A percentile compares a stretch with the other conserved stretches of the same genome.
Conservation (phyloP, 2,113 vertebrate genomes). For the Dendropsophus ebraccatus region DNA sequence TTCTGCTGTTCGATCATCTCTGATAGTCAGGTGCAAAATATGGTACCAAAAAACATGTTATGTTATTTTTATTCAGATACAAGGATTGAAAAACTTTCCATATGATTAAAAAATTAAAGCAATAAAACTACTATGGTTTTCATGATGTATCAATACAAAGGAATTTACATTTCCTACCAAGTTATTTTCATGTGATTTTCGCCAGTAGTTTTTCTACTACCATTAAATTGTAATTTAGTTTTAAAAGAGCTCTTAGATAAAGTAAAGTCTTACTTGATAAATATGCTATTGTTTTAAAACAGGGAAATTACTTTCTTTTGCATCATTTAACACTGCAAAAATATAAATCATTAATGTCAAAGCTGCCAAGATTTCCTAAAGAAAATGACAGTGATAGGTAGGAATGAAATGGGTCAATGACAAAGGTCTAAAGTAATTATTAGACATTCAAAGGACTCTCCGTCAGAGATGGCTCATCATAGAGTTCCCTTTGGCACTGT, state of each 20-base stretch:
- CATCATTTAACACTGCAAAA: slow-evolving; percentile 46
- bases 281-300: slow-evolving; percentile 28
- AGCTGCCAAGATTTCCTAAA: slow-evolving; percentile 32
- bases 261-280: slow-evolving; percentile 5
- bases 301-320: slow-evolving; percentile 32
- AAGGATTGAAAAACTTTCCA: not conserved
- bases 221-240: not conserved
- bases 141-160: not conserved
- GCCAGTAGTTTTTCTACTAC: not conserved
- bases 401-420: slow-evolving; percentile 44
- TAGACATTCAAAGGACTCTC: slow-evolving; percentile 20
- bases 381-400: slow-evolving; percentile 53
- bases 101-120: not conserved
- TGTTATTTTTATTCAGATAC: not conserved
- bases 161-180: too few species aligned
- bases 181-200: not conserved
- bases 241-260: not conserved
- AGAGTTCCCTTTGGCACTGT: slow-evolving; percentile 17
- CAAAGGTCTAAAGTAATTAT: slow-evolving; percentile 48
- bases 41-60: too few species aligned
- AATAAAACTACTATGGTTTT: not conserved
- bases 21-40: too few species aligned
- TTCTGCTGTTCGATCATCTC: too few species aligned
- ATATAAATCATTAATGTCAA: slow-evolving; percentile 53
- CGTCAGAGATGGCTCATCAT: not conserved